phyloP scores from a whole-genome alignment of 1,140 invertebrate species.

The Samia ricini region DNA sequence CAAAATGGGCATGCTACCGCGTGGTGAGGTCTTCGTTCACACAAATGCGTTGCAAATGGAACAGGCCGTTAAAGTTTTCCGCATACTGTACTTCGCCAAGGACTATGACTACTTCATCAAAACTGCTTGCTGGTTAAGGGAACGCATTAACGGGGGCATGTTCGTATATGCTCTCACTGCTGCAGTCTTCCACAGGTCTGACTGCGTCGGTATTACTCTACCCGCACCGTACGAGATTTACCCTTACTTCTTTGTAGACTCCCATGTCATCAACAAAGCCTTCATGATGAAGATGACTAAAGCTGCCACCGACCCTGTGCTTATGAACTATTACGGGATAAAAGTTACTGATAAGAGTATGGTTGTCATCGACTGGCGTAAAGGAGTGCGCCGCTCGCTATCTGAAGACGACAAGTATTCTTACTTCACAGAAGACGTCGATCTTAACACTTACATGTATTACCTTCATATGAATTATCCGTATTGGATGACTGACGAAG shows the following conservation, averaged over 20 bases:
- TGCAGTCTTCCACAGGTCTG: conserved; percentile 80
- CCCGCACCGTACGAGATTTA: conserved; percentile 84
- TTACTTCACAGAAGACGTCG: conserved; percentile 87
- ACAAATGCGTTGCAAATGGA: conserved; percentile 75
- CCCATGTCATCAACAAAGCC: conserved; percentile 79
- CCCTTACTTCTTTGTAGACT: conserved; percentile 81
- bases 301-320: conserved; percentile 66
- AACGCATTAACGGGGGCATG: conserved; percentile 81
- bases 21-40: conserved; percentile 78
- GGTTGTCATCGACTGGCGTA: conserved; percentile 66
- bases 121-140: conserved; percentile 81
- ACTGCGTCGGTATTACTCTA: conserved; percentile 79
- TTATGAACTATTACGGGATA: conserved; percentile 72
- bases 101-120: conserved; percentile 82
- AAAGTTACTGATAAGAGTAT: conserved; percentile 63
- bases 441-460: conserved; percentile 85
- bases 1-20: conserved; percentile 71
- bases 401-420: conserved; percentile 65
- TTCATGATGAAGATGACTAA: conserved; percentile 81
- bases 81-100: conserved; percentile 80
- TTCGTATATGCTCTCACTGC: conserved; percentile 80
- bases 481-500: conserved; percentile 80
- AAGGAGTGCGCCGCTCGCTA: conserved; percentile 51
- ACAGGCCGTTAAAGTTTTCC: conserved; percentile 79
- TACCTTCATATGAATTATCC: conserved; percentile 84